Evolutionary conservation across 2,797 vertebrate species (phyloP).

Genomic region (Pseudopleuronectes americanus): DNA sequence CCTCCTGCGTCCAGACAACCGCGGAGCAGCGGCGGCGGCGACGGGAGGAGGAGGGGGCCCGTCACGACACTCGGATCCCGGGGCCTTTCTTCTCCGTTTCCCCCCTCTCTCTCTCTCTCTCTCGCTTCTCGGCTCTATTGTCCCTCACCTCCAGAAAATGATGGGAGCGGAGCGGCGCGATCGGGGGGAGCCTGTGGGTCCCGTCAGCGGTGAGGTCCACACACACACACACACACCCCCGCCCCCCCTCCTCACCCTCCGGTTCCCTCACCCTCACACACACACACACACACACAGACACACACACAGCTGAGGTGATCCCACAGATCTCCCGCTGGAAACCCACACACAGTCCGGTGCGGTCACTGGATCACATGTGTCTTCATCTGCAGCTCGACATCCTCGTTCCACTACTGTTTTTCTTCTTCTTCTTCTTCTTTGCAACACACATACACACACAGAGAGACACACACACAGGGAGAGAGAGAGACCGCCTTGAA

Average conservation of each 20-base stretch:
- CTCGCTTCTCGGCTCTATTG: conserved; percentile 83
- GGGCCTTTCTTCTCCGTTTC: conserved; percentile 76
- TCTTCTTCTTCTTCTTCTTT: conserved; percentile 32
- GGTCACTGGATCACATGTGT: conserved; percentile 52
- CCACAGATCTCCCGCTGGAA: conserved; percentile 61
- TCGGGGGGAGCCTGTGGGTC: conserved; percentile 83
- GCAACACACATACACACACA: conserved; percentile 80
- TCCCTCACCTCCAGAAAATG: conserved; percentile 84
- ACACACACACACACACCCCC: conserved; percentile 84
- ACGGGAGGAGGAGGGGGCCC: conserved; percentile 47
- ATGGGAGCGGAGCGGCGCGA: conserved; percentile 80
- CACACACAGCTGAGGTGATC: conserved; percentile 81
- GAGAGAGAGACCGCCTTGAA: conserved; percentile 84
- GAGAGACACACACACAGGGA: no score
- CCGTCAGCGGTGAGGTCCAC: conserved; percentile 83
- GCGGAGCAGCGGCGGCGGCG: conserved; percentile 79
- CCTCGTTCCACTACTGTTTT: conserved; percentile 65
- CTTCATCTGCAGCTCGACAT: conserved; percentile 70
- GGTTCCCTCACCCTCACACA: conserved; percentile 10
- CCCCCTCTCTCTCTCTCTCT: conserved; percentile 44
- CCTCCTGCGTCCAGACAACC: conserved; percentile 76
- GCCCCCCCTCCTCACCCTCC: conserved; percentile 63
- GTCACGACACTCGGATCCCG: conserved; percentile 80
- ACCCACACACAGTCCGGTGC: no score
- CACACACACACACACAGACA: no score